Base-by-base conservation (phyloP, 92 coral and sea anemone species). In the Umimayanthus chanpuru region DNA sequence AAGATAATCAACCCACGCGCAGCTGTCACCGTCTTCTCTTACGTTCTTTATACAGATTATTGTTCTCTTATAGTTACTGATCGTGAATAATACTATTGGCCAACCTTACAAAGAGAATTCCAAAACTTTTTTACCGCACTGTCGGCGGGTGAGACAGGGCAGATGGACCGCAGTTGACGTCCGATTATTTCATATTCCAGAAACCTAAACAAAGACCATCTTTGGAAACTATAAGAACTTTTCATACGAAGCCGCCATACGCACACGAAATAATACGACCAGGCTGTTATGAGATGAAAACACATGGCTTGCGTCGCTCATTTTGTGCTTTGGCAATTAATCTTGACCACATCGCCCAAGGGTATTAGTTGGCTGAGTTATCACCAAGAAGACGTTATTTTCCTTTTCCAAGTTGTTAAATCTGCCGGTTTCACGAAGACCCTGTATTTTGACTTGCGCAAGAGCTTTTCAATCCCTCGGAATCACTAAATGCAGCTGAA, bases 151-250 rank as follows among this genome's bases (percentile, higher is more conserved):
- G 23, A 44, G 76, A 72, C 40, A 18, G 41, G 6, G 20, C 68
- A 61, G 68, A 26, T 29, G 9, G 36, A 11, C 9, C 29, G 12
- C 50, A 6, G 26, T 78, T 47, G 65, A 44, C 38, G 82, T 15
- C 40, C 39, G 82, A 78, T 78, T 78, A 28, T 47, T 78, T 78
- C 39, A 50, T 78, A 23, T 78, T 30, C 65, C 38, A 78, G 82
- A 50, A 50, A 78, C 82, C 82, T 44, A 78, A 78, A 78, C 82
- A 50, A 78, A 26, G 21, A 78, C 36, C 81, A 29, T 29, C 76
- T 72, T 72, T 28, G 38, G 38, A 26, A 72, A 72, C 29, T 32
- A 72, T 2, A 72, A 72, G 76, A 18, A 28, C 16, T 8, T 14
- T 28, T 6, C 76, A 53, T 10, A 53, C 58, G 18, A 53, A 18